Base-by-base conservation (phyloP, 64 coral and sea anemone genomes). In the Cladopsammia gracilis region DNA sequence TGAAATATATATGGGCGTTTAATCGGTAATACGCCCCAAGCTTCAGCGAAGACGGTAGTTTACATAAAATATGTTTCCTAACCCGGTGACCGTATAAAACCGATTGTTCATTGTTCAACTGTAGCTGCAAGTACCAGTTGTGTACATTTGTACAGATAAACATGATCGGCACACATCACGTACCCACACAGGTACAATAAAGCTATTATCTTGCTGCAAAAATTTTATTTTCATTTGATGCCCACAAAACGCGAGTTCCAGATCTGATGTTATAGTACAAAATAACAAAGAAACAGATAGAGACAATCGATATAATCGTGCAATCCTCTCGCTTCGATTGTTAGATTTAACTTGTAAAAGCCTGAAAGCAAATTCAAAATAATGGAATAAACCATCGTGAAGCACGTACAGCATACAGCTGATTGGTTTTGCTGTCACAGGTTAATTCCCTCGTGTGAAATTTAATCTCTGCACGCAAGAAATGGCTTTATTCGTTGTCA, bases 81-180 rank as follows among this genome's bases (percentile, higher is more conserved):
- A 19, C 14, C 13, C 13, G 61, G 18, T 64, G 13, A 1, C 12
- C 61, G 19, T 16, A 14, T 20, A 4, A 20, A 47, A 73, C 12
- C 15, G 71, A 16, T 8, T 51, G 20, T 56, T 23, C 12, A 26
- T 58, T 80, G 57, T 62, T 80, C 57, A 47, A 8, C 13, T 73
- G 14, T 18, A 42, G 43, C 13, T 12, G 71, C 18, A 2, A 19
- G 18, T 10, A 13, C 76, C 15, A 16, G 13, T 76, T 80, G 25
- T 61, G 57, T 61, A 80, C 77, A 80, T 6, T 62, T 42, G 57
- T 75, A 20, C 1, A 13, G 76, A 79, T 67, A 66, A 84, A 68
- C 45, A 67, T 4, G 20, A 59, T 42, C 20, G 1, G 60, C 10
- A 68, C 50, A 69, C 34, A 84, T 84, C 80, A 84, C 60, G 80